Percentiles rank a stretch among this genome's conserved stretches.
Conservation (phyloP, 2,113 vertebrate species). For the Cyphomyrus plagiostoma region DNA sequence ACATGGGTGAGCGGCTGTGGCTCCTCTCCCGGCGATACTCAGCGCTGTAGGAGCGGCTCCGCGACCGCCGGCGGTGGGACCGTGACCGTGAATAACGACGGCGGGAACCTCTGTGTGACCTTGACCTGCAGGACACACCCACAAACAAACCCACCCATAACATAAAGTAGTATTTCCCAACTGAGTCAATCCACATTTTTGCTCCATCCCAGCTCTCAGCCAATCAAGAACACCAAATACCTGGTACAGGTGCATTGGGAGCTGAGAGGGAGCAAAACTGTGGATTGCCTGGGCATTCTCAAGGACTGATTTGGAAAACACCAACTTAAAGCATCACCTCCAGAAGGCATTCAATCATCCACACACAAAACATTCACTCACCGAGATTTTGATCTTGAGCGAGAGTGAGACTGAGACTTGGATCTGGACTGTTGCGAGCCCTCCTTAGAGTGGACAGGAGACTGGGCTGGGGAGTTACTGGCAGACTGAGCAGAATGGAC, state of each 20-base stretch:
- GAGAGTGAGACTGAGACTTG: slow-evolving; percentile 70
- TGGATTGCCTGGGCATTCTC: background rate
- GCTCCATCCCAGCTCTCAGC: background rate
- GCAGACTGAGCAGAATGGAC: slow-evolving; percentile 85
- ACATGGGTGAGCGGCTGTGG: slow-evolving; percentile 94
- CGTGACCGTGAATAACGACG: slow-evolving; percentile 85
- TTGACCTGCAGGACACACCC: slow-evolving; percentile 61
- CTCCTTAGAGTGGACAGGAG: slow-evolving; percentile 77
- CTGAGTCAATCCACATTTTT: background rate
- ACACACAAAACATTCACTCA: slow-evolving; percentile 46
- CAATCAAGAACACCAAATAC: background rate
- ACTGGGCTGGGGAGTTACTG: slow-evolving; percentile 68
- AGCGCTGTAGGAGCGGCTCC: slow-evolving; percentile 83
- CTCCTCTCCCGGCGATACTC: slow-evolving; percentile 81
- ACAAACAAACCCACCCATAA: background rate
- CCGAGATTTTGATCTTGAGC: slow-evolving; percentile 80
- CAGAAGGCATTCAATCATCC: background rate
- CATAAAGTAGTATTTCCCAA: background rate
- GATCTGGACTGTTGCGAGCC: slow-evolving; percentile 81
- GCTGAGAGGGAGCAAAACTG: background rate
- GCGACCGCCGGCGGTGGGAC: slow-evolving; percentile 56
- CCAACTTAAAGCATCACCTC: background rate
- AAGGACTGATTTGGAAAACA: background rate
- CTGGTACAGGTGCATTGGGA: background rate
- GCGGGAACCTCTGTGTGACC: slow-evolving; percentile 82